Conservation (phyloP, 1,140 invertebrate genomes). For the Euura lappo region DNA sequence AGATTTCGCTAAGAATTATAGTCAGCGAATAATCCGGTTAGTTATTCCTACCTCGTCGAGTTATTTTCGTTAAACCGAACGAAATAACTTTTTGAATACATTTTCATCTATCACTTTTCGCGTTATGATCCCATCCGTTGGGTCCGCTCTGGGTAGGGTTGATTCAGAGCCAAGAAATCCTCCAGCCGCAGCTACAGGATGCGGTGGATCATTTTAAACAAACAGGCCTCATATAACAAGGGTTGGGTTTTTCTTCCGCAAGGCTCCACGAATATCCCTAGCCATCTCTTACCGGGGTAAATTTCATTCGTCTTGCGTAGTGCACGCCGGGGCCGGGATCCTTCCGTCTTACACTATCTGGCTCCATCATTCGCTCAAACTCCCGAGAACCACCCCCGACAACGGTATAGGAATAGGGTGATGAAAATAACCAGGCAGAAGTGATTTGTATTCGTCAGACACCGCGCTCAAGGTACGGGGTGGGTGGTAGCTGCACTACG, state of each 20-base stretch:
- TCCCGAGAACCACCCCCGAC: neutral
- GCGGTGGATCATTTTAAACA: neutral
- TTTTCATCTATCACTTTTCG: conserved; percentile 1
- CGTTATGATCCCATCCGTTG: neutral
- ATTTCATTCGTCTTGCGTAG: neutral
- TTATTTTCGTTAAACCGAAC: too few relatives aligned
- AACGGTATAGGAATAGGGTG: neutral
- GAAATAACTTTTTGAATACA: too few relatives aligned
- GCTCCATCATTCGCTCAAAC: neutral
- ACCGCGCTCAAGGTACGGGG: neutral
- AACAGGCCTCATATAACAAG: neutral
- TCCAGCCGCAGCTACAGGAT: neutral
- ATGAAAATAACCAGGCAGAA: neutral
- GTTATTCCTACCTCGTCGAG: too few relatives aligned
- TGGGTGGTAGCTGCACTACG: neutral
- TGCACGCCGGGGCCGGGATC: neutral
- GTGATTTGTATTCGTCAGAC: conserved; percentile 7
- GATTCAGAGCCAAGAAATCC: neutral
- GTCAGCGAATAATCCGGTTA: too few relatives aligned
- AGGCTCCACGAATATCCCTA: neutral
- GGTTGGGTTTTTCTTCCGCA: neutral
- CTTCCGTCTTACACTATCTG: neutral
- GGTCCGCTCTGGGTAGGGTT: neutral
- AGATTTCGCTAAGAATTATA: too few relatives aligned
- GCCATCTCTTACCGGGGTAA: neutral